Evolutionary conservation across 2,888 invertebrate species (phyloP), one percentile per base, ranked within the genome.

Genomic region (Sesamia inferens): DNA sequence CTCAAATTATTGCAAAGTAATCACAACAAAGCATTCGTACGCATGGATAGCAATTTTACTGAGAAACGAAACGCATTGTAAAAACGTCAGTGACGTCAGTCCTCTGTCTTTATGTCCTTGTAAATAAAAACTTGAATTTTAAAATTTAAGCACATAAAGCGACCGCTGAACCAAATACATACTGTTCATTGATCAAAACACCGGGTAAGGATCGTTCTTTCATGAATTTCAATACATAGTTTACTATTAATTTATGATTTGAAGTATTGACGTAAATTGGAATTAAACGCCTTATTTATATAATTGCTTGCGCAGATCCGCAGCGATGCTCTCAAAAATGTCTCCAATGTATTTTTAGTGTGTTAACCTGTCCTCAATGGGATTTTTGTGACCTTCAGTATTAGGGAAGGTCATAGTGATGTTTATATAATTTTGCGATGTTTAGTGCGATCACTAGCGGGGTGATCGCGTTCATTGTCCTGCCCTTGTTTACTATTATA

Each of bases 351-450:
- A 87, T 87, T 88, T 89, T 88, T 85, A 79, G 75, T 77, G 78
- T 82, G 67, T 72, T 76, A 74, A 70, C 78, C 76, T 78, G 76
- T 78, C 78, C 71, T 79, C 78, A 68, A 76, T 76, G 77, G 74
- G 75, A 67, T 81, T 79, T 83, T 59, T 83, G 71, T 93, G 94
- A 95, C 95, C 95, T 95, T 95, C 92, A 90, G 44, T 69, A 55
- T 75, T 74, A 39, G 87, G 91, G 90, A 95, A 95, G 95, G 95
- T 95, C 95, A 94, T 85, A 85, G 71, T 54, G 84, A 82, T 92
- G 92, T 95, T 93, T 93, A 76, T 47, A 69, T 76, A 76, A 76
- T 69, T 68, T 68, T 8, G 63, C 79, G 78, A 84, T 87, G 86
- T 87, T 88, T 89, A 82, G 81, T 85, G 74, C 84, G 87, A 75